phyloP scores from a whole-genome alignment of 2,888 invertebrate genomes.

The Pecten maximus region DNA sequence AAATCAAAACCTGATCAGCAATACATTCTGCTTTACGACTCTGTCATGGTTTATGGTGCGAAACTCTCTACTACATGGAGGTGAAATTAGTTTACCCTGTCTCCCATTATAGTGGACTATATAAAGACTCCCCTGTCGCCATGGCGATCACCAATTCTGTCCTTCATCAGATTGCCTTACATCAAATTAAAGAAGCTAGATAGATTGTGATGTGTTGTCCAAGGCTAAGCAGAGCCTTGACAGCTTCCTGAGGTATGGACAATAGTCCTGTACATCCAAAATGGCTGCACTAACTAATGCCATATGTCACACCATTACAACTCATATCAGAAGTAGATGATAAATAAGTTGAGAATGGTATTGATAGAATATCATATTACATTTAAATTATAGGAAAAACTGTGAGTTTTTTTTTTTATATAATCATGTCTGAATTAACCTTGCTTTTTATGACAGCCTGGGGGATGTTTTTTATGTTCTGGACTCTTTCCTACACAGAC shows the following conservation, averaged over 20 bases:
- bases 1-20: constrained; percentile 1
- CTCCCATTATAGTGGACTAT: not conserved
- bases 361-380: too few species aligned
- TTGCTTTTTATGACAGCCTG: not conserved
- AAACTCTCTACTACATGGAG: constrained; percentile 28
- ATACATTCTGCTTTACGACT: constrained; percentile 16
- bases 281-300: not conserved
- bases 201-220: not conserved
- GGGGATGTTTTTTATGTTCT: not conserved
- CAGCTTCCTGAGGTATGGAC: not conserved
- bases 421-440: not conserved
- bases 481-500: not conserved
- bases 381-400: too few species aligned
- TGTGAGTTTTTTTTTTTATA: too few species aligned
- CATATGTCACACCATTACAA: too few species aligned
- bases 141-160: constrained; percentile 24
- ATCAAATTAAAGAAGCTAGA: constrained; percentile 32
- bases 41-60: constrained; percentile 27
- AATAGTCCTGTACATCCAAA: not conserved
- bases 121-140: constrained; percentile 29
- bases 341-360: too few species aligned
- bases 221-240: not conserved
- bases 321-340: too few species aligned
- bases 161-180: constrained; percentile 32
- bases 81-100: constrained; percentile 21